These are phyloP conservation scores for Nebria salina DNA, from an alignment of 2,888 invertebrate genomes.

Conservation along the genomic window DNA sequence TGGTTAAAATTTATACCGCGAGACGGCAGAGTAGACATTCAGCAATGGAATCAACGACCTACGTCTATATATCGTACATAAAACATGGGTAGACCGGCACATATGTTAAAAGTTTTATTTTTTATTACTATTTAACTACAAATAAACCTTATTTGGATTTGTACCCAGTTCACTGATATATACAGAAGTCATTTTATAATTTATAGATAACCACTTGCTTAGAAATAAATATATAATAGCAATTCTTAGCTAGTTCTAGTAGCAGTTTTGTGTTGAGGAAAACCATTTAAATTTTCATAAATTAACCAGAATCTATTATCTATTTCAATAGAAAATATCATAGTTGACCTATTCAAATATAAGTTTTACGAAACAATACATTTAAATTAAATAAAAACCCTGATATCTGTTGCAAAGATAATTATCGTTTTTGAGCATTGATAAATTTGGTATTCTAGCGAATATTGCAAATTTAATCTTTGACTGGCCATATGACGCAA, in stretches of 20 bases:
- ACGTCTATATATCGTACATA: not conserved
- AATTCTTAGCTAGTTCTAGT: too few species aligned
- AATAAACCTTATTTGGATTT: not conserved
- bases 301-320: too few species aligned
- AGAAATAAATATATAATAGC: too few species aligned
- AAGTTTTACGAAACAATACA: too few species aligned
- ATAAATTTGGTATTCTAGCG: not conserved
- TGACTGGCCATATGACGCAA: not conserved
- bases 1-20: slow-evolving; percentile 23
- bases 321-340: too few species aligned
- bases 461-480: not conserved
- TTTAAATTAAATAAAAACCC: too few species aligned
- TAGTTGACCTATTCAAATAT: too few species aligned
- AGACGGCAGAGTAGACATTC: slow-evolving; percentile 29
- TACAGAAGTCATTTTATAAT: not conserved
- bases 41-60: slow-evolving; percentile 9
- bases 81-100: too few species aligned
- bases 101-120: too few species aligned
- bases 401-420: not conserved
- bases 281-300: too few species aligned
- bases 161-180: not conserved
- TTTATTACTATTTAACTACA: not conserved
- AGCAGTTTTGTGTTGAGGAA: too few species aligned
- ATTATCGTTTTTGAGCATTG: not conserved
- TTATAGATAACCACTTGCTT: too few species aligned